Conservation (phyloP, 2,113 vertebrate species). For the Leucopsar rothschildi region DNA sequence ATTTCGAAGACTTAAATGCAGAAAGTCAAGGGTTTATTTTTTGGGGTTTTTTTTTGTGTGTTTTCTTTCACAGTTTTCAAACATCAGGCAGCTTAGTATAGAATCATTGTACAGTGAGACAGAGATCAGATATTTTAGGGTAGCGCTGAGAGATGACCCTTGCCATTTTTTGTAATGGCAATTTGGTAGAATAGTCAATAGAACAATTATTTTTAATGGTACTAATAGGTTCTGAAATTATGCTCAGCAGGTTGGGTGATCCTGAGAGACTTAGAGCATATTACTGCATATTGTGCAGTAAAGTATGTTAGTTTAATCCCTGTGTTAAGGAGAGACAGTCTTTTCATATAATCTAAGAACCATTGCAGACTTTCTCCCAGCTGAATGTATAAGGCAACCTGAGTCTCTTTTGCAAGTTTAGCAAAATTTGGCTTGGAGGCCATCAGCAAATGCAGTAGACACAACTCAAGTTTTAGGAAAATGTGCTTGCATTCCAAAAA, state of each 20-base stretch:
- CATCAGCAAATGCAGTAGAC: not conserved
- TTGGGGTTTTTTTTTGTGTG: rapidly evolving
- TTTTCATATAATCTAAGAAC: not conserved
- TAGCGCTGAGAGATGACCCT: not conserved
- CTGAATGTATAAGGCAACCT: not conserved
- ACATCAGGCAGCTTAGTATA: not conserved
- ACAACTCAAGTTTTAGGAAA: not conserved
- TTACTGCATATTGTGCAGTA: not conserved
- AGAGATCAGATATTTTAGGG: not conserved
- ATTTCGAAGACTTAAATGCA: not conserved
- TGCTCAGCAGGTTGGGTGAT: not conserved
- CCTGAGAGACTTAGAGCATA: not conserved
- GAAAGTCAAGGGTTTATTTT: not conserved
- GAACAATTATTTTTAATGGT: not conserved
- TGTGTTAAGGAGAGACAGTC: not conserved
- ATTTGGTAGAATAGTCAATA: not conserved
- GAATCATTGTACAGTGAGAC: not conserved
- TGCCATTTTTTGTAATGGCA: not conserved
- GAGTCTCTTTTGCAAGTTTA: not conserved
- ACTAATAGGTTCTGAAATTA: constrained; percentile 6
- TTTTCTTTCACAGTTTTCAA: not conserved
- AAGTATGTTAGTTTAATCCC: not conserved
- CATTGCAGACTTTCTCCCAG: not conserved
- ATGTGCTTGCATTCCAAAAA: not conserved
- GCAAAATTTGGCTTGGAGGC: not conserved